Conservation (phyloP, 2,888 invertebrate species). For the Xanthostigma xanthostigma region DNA sequence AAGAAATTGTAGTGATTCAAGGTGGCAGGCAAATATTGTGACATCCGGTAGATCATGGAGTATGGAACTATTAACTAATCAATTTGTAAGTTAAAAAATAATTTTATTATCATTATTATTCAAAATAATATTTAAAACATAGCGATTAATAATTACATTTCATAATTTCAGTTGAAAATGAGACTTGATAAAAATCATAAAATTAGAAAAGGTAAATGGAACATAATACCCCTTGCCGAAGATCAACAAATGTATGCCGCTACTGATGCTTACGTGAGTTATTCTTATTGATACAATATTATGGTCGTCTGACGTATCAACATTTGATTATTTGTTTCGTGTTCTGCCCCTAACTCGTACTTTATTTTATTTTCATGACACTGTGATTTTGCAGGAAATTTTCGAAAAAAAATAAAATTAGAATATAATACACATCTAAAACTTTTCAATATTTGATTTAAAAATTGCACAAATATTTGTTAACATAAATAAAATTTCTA, state of each 20-base stretch:
- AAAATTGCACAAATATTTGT: no score
- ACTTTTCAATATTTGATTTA: no score
- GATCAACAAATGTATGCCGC: slow-evolving; percentile 44
- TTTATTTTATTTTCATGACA: no score
- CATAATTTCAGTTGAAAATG: slow-evolving; percentile 29
- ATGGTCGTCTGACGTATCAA: no score
- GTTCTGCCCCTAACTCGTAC: no score
- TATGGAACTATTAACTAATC: slow-evolving; percentile 37
- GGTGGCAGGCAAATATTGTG: slow-evolving; percentile 37
- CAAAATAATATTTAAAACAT: not conserved
- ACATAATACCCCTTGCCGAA: slow-evolving; percentile 35
- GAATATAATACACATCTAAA: no score
- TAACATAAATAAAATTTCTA: no score
- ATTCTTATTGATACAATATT: not conserved
- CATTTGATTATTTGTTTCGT: no score
- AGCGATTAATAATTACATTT: slow-evolving; percentile 7
- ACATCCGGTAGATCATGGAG: slow-evolving; percentile 40
- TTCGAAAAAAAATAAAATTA: no score
- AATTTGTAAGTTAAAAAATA: slow-evolving; percentile 28
- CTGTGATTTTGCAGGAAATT: no score
- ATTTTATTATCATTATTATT: slow-evolving; percentile 3
- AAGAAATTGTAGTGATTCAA: slow-evolving; percentile 41
- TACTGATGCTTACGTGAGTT: slow-evolving; percentile 47
- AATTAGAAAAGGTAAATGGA: slow-evolving; percentile 45
- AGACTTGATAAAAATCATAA: slow-evolving; percentile 37